Evolutionary conservation across 2,888 invertebrate species (phyloP).

Genomic region (Druceiella hillmani): DNA sequence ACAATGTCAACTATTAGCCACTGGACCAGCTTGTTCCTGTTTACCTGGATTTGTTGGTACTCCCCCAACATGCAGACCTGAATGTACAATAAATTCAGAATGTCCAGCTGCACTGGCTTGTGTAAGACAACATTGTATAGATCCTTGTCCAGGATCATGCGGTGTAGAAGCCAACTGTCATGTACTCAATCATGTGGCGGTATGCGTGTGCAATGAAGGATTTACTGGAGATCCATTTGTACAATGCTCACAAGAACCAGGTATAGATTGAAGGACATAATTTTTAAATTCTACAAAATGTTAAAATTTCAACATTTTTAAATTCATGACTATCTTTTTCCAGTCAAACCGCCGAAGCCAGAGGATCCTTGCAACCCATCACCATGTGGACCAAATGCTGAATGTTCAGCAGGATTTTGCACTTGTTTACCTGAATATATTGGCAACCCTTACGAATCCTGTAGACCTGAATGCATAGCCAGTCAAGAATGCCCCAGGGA

Average conservation of each 20-base stretch:
- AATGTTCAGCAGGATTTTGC: conserved; percentile 64
- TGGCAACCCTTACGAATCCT: conserved; percentile 66
- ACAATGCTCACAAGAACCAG: conserved; percentile 58
- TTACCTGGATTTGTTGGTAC: conserved; percentile 71
- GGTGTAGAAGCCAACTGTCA: conserved; percentile 75
- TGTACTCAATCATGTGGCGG: conserved; percentile 75
- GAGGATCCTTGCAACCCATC: conserved; percentile 63
- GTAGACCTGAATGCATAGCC: conserved; percentile 67
- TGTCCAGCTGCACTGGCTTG: conserved; percentile 73
- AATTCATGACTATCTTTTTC: conserved; percentile 28
- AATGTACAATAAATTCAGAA: conserved; percentile 74
- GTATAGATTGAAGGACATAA: too few species aligned
- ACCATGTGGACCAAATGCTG: conserved; percentile 68
- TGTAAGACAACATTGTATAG: conserved; percentile 71
- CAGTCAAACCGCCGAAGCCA: conserved; percentile 36
- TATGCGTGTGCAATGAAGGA: conserved; percentile 69
- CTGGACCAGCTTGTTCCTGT: conserved; percentile 74
- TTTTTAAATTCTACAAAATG: conserved; percentile 10
- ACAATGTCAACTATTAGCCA: conserved; percentile 67
- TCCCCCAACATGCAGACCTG: conserved; percentile 74
- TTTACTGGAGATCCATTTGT: conserved; percentile 78
- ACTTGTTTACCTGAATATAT: conserved; percentile 62
- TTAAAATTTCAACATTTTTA: conserved; percentile 19
- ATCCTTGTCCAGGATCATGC: conserved; percentile 80
- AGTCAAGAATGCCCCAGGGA: conserved; percentile 66